Evolutionary conservation across 2,113 vertebrate species (phyloP).

Genomic region (Lagopus muta): DNA sequence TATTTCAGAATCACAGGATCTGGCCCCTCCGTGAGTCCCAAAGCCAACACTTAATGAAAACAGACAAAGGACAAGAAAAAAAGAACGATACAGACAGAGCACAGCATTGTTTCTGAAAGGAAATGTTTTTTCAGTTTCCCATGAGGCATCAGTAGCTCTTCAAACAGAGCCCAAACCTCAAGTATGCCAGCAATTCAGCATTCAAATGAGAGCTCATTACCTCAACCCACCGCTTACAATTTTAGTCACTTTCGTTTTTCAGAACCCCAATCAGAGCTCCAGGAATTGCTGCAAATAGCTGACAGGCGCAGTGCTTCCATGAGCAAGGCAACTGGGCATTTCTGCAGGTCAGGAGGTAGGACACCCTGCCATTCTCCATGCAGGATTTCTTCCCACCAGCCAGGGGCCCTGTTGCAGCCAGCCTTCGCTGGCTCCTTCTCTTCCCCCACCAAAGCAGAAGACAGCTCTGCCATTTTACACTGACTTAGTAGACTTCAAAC

Average conservation of each 20-base stretch:
- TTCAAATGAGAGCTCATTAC: conserved; percentile 29
- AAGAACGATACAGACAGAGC: conserved; percentile 1
- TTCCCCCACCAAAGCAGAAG: not conserved
- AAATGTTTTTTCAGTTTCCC: conserved; percentile 66
- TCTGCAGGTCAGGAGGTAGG: not conserved
- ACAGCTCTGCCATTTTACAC: not conserved
- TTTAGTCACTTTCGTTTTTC: not conserved
- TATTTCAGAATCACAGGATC: not conserved
- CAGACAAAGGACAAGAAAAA: conserved; percentile 54
- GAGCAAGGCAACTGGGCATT: not conserved
- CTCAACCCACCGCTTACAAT: conserved; percentile 29
- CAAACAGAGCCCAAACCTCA: conserved; percentile 68
- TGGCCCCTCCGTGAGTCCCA: not conserved
- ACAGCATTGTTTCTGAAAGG: conserved; percentile 53
- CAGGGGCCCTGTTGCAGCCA: not conserved
- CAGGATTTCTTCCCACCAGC: not conserved
- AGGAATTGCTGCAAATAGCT: not conserved
- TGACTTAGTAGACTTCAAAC: not conserved
- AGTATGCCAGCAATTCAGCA: conserved; percentile 56
- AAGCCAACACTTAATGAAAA: conserved; percentile 46
- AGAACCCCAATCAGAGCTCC: not conserved
- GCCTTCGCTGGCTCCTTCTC: not conserved
- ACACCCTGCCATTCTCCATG: not conserved
- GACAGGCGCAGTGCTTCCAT: not conserved
- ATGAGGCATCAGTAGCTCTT: conserved; percentile 65